These are phyloP conservation scores for Euzetes globulus DNA, from an alignment of 2,888 invertebrate genomes.

Conservation along the genomic window DNA sequence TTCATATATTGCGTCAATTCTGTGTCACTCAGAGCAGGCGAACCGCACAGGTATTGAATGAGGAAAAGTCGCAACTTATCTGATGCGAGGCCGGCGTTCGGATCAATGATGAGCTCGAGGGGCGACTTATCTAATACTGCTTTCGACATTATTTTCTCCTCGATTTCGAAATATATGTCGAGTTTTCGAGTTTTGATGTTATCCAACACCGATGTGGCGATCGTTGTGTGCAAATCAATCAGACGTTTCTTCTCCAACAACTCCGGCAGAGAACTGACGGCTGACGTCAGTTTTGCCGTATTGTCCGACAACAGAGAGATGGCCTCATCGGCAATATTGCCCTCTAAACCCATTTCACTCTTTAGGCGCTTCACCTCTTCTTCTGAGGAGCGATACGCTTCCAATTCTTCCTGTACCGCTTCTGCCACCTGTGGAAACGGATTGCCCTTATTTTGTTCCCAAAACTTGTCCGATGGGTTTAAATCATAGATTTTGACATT, in stretches of 20 bases:
- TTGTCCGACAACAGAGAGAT: slow-evolving; percentile 73
- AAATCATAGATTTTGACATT: slow-evolving; percentile 62
- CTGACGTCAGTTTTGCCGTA: slow-evolving; percentile 83
- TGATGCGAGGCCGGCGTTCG: slow-evolving; percentile 75
- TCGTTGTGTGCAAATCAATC: slow-evolving; percentile 97
- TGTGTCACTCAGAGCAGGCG: slow-evolving; percentile 63
- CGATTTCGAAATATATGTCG: slow-evolving; percentile 93
- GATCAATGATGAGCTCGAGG: slow-evolving; percentile 77
- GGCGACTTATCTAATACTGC: slow-evolving; percentile 61
- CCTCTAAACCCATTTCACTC: slow-evolving; percentile 63
- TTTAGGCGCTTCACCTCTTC: slow-evolving; percentile 94
- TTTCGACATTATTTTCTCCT: slow-evolving; percentile 84
- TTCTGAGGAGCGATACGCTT: slow-evolving; percentile 85
- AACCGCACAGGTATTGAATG: slow-evolving; percentile 78
- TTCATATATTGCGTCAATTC: slow-evolving; percentile 76
- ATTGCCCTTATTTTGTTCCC: slow-evolving; percentile 81
- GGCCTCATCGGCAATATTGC: slow-evolving; percentile 46
- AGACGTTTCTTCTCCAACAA: slow-evolving; percentile 92
- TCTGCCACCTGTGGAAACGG: slow-evolving; percentile 74
- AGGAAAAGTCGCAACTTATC: slow-evolving; percentile 89
- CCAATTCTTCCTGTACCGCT: slow-evolving; percentile 95
- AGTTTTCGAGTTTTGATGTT: slow-evolving; percentile 66
- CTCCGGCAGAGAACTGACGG: slow-evolving; percentile 92
- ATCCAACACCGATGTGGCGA: slow-evolving; percentile 67
- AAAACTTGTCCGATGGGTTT: slow-evolving; percentile 79